Conservation (phyloP, 1,140 invertebrate genomes). For the Andricus grossulariae region DNA sequence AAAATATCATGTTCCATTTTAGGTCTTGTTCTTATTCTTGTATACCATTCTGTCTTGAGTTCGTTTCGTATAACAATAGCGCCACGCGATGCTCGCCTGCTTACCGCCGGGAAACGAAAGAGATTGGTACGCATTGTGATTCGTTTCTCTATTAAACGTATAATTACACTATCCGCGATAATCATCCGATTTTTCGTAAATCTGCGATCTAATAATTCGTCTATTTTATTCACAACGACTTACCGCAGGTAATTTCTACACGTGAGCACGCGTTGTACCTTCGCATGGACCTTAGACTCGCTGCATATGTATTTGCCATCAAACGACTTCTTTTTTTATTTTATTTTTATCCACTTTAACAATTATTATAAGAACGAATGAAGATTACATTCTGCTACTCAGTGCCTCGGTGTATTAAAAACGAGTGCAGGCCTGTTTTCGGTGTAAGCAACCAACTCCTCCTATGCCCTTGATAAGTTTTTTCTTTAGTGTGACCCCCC, state of each 20-base stretch:
- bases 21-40: constrained; percentile 71
- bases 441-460: not conserved
- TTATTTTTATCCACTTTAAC: constrained; percentile 60
- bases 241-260: constrained; percentile 18
- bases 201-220: constrained; percentile 20
- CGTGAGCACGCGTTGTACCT: constrained; percentile 48
- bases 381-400: constrained; percentile 61
- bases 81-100: constrained; percentile 55
- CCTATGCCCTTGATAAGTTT: not conserved
- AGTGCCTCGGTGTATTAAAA: constrained; percentile 57
- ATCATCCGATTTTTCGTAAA: constrained; percentile 28
- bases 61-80: constrained; percentile 67
- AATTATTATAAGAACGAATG: constrained; percentile 59
- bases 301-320: constrained; percentile 62
- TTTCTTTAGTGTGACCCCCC: not conserved
- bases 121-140: constrained; percentile 26
- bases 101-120: constrained; percentile 46
- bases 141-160: constrained; percentile 19
- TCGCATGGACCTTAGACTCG: constrained; percentile 55
- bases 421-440: constrained; percentile 54
- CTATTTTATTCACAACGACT: constrained; percentile 23
- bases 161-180: constrained; percentile 22
- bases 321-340: constrained; percentile 61
- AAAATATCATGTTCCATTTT: constrained; percentile 72
- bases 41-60: constrained; percentile 70